Conservation (phyloP, 1,140 invertebrate genomes). For the Arctopsyche grandis region DNA sequence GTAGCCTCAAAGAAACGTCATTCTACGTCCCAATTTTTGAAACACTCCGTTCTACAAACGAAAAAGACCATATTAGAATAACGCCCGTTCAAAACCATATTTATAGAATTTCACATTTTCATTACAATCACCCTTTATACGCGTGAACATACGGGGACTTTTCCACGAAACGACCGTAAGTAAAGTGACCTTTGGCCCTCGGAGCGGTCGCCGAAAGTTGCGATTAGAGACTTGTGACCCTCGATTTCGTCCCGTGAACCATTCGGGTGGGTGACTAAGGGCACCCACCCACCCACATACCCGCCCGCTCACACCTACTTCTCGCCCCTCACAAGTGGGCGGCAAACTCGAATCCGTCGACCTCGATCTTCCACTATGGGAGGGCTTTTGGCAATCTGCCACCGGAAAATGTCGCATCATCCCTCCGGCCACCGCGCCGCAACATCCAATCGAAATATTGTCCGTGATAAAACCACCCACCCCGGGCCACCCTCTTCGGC, state of each 20-base stretch:
- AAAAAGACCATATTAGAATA: no score
- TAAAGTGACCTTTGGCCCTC: slow-evolving; percentile 8
- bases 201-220: slow-evolving; percentile 2
- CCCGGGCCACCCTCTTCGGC: background rate
- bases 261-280: background rate
- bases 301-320: no score
- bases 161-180: no score
- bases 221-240: background rate
- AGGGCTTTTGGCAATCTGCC: slow-evolving; percentile 18
- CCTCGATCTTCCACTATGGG: background rate
- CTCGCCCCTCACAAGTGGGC: background rate
- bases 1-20: no score
- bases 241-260: background rate
- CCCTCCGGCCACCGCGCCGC: slow-evolving; percentile 5
- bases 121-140: background rate
- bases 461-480: background rate
- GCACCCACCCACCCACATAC: background rate
- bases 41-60: no score
- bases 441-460: slow-evolving; percentile 13
- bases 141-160: background rate
- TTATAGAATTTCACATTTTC: no score
- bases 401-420: slow-evolving; percentile 41
- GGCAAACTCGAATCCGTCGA: slow-evolving; percentile 22
- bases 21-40: no score
- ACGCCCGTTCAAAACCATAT: no score